Evolutionary conservation across 2,888 invertebrate genomes (phyloP).

Genomic region (Pedicia rivosa): DNA sequence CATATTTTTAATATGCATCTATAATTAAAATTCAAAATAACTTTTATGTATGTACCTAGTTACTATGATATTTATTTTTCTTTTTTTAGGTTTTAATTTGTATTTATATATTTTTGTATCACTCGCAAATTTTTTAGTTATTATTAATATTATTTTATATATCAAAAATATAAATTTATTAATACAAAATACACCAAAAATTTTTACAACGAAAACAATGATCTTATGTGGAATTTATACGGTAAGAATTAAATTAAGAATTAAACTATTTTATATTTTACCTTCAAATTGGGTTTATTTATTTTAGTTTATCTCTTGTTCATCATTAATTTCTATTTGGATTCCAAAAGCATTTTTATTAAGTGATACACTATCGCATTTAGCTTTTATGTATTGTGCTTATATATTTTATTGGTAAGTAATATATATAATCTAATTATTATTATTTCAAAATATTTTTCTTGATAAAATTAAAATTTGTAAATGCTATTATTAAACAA

Average conservation of each 20-base stretch:
- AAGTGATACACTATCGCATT: conserved; percentile 27
- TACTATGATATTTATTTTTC: neutral
- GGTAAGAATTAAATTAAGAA: neutral
- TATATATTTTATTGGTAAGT: conserved; percentile 18
- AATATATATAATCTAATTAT: too few species aligned
- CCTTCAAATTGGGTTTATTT: neutral
- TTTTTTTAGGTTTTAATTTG: neutral
- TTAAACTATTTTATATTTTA: neutral
- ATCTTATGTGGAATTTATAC: conserved; percentile 23
- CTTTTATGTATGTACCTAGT: too few species aligned
- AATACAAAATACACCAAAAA: conserved; percentile 1
- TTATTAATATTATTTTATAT: neutral
- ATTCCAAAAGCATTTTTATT: conserved; percentile 24
- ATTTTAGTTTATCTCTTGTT: conserved; percentile 18
- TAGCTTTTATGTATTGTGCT: conserved; percentile 24
- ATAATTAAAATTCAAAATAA: too few species aligned
- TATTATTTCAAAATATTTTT: conserved; percentile 9
- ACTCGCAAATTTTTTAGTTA: neutral
- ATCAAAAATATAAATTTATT: neutral
- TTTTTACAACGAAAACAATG: neutral
- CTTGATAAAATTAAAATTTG: too few species aligned
- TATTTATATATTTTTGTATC: neutral
- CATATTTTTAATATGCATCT: too few species aligned
- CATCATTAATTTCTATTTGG: conserved; percentile 23
- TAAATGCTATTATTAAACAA: too few species aligned